These are phyloP conservation scores for Ennomos fuscantarius DNA, from an alignment of 2,888 invertebrate species.

Conservation along the genomic window DNA sequence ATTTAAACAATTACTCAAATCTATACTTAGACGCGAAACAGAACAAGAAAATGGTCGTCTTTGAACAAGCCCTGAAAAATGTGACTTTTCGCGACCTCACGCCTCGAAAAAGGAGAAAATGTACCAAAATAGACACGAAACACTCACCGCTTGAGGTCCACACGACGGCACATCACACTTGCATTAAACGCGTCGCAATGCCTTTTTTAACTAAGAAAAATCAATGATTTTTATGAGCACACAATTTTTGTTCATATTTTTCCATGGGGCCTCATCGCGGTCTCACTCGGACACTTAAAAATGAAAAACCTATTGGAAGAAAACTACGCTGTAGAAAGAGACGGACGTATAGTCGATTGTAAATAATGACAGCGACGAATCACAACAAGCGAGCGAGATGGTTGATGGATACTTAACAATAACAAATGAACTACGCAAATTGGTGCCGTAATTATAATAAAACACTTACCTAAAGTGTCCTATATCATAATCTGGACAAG, in stretches of 20 bases:
- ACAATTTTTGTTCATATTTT: conserved; percentile 80
- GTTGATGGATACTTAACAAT: conserved; percentile 55
- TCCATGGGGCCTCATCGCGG: conserved; percentile 68
- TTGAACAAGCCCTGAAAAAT: conserved; percentile 72
- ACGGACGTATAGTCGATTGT: conserved; percentile 74
- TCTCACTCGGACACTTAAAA: conserved; percentile 77
- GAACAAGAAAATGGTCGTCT: conserved; percentile 65
- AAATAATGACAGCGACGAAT: conserved; percentile 79
- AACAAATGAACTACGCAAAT: conserved; percentile 65
- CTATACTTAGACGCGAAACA: conserved; percentile 43
- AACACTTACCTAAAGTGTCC: conserved; percentile 51
- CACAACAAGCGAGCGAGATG: conserved; percentile 80
- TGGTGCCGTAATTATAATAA: conserved; percentile 26
- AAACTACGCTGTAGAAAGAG: conserved; percentile 74
- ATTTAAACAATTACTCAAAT: conserved; percentile 63
- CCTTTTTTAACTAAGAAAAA: conserved; percentile 81
- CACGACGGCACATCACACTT: conserved; percentile 65
- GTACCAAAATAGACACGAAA: conserved; percentile 65
- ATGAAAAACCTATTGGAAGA: conserved; percentile 81
- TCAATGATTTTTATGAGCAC: conserved; percentile 83
- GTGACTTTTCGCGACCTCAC: conserved; percentile 71
- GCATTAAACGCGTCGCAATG: conserved; percentile 66
- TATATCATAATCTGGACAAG: conserved; percentile 30
- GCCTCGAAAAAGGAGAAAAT: conserved; percentile 59
- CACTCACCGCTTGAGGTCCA: conserved; percentile 62